Percentiles rank a stretch among this genome's conserved stretches.
phyloP scores from a whole-genome alignment of 1,140 invertebrate species.

The Conus ventricosus region DNA sequence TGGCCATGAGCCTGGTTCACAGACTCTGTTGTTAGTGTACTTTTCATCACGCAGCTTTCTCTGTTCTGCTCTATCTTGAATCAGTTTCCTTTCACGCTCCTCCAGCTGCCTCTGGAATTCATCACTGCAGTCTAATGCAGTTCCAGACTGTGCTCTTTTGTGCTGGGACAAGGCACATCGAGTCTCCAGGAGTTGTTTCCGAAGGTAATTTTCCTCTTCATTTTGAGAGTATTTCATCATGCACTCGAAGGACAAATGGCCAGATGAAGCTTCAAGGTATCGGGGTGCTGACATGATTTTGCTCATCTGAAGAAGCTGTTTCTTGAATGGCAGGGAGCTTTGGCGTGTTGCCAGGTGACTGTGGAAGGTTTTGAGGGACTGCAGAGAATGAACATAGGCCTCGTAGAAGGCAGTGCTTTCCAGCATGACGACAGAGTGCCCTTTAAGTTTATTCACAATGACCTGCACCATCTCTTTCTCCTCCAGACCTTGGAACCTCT shows the following conservation, averaged over 20 bases:
- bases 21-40: constrained; percentile 37
- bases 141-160: background rate
- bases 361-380: constrained; percentile 65
- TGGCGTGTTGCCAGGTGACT: background rate
- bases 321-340: constrained; percentile 66
- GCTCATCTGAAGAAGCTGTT: constrained; percentile 17
- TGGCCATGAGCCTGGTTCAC: constrained; percentile 53
- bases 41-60: constrained; percentile 55
- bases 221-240: constrained; percentile 6
- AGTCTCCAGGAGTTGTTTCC: background rate
- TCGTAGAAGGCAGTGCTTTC: constrained; percentile 76
- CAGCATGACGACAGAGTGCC: constrained; percentile 60
- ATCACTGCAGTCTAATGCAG: too few species aligned
- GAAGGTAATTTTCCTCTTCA: background rate
- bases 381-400: constrained; percentile 73
- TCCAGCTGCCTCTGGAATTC: background rate
- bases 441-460: background rate
- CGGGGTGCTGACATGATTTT: background rate
- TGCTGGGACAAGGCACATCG: background rate
- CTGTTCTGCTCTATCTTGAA: background rate
- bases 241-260: background rate
- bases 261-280: background rate
- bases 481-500: background rate
- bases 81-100: background rate
- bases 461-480: background rate